Evolutionary conservation across 2,888 invertebrate species (phyloP).

Genomic region (Agonum fuliginosum): DNA sequence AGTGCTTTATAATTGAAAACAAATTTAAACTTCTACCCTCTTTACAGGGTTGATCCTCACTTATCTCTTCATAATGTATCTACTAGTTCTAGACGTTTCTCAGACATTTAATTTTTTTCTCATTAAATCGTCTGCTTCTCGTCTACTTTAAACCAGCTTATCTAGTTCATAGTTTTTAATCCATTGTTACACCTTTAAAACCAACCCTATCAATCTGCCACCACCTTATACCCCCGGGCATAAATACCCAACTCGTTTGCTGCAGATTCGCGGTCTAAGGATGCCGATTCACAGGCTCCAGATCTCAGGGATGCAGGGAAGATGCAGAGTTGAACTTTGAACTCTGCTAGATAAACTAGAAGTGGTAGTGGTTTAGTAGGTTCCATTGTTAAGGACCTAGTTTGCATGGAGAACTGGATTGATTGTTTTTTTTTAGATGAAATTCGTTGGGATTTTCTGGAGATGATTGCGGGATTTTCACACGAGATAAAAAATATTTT

Average conservation of each 20-base stretch:
- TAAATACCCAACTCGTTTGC: conserved; percentile 20
- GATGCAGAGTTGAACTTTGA: conserved; percentile 28
- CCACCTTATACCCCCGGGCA: neutral
- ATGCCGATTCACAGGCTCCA: conserved; percentile 20
- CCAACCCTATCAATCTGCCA: neutral
- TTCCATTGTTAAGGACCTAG: neutral
- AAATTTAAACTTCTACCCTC: too few relatives aligned
- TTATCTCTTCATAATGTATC: too few relatives aligned
- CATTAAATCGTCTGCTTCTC: conserved; percentile 1
- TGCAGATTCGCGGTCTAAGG: neutral
- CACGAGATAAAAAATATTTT: conserved; percentile 1
- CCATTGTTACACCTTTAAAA: neutral
- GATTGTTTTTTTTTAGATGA: conserved; percentile 8
- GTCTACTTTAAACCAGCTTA: conserved; percentile 23
- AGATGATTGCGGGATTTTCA: conserved; percentile 4
- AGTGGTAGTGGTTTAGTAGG: conserved; percentile 3
- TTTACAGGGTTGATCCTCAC: too few relatives aligned
- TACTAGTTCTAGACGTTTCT: neutral
- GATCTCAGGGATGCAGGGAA: conserved; percentile 9
- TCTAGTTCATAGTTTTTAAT: conserved; percentile 12
- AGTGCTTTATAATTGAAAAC: too few relatives aligned
- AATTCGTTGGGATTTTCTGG: conserved; percentile 21
- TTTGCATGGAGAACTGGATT: conserved; percentile 16
- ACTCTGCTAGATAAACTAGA: conserved; percentile 33
- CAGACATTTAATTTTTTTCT: conserved; percentile 27